Conservation (phyloP, 2,797 vertebrate genomes). For the Enteromius radiatus region DNA sequence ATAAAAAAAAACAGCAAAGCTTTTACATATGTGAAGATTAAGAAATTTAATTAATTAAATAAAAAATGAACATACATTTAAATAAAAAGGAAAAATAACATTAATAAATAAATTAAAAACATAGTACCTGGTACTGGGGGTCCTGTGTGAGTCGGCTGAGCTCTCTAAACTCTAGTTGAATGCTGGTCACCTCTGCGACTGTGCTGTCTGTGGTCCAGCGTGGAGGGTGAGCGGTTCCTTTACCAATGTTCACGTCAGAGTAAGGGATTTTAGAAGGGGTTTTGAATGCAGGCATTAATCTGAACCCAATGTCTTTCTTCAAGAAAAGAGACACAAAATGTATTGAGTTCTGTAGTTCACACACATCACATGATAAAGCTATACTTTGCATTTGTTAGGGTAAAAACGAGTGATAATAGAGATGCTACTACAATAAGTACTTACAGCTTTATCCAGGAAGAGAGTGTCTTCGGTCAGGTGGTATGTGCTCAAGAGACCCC, state of each 20-base stretch:
- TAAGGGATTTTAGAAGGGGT: slow-evolving; percentile 95
- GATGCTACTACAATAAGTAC: not conserved
- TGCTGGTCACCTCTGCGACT: slow-evolving; percentile 95
- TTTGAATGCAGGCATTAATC: slow-evolving; percentile 94
- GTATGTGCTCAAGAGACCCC: slow-evolving; percentile 91
- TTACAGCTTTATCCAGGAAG: slow-evolving; percentile 93
- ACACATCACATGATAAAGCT: not conserved
- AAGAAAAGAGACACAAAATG: slow-evolving; percentile 32
- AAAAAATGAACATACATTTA: not conserved
- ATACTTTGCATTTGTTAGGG: not conserved
- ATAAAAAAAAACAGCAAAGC: not conserved
- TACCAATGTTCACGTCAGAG: slow-evolving; percentile 95
- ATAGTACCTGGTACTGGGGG: slow-evolving; percentile 84
- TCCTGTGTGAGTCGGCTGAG: slow-evolving; percentile 89
- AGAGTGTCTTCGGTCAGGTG: slow-evolving; percentile 88
- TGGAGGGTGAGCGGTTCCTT: slow-evolving; percentile 91
- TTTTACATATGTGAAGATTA: not conserved
- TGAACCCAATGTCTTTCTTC: slow-evolving; percentile 91
- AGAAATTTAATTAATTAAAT: no score
- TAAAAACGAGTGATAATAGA: not conserved
- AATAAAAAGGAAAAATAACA: not conserved
- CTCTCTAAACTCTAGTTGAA: slow-evolving; percentile 96
- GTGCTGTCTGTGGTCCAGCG: slow-evolving; percentile 97
- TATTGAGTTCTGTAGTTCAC: not conserved
- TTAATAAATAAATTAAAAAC: not conserved